Conservation (phyloP, 1,140 invertebrate species). For the Hesperophylax magnus region DNA sequence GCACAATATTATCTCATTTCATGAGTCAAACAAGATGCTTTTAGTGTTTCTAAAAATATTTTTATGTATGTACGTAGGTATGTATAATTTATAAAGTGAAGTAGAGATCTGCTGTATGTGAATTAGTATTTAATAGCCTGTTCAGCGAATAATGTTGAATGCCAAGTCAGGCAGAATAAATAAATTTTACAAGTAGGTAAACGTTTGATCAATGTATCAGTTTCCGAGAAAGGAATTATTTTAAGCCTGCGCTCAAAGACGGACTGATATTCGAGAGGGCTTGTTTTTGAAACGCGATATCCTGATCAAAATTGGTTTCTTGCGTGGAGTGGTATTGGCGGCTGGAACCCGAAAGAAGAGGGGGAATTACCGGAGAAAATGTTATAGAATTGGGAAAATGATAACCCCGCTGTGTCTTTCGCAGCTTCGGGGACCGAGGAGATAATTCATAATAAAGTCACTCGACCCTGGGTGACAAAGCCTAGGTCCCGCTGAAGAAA, state of each 20-base stretch:
- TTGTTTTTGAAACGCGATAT: conserved; percentile 25
- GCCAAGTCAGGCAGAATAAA: too few species aligned
- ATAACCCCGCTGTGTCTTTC: conserved; percentile 8
- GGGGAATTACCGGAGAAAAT: too few species aligned
- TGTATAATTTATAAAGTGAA: too few species aligned
- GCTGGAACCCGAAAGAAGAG: background rate
- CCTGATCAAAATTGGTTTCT: conserved; percentile 13
- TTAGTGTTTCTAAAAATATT: too few species aligned
- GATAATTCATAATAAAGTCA: conserved; percentile 42
- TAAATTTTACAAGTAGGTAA: too few species aligned
- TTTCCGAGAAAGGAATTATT: background rate
- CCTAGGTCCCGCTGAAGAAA: background rate
- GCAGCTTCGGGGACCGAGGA: conserved; percentile 8
- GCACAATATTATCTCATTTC: too few species aligned
- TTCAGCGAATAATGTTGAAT: too few species aligned
- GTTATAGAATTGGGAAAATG: background rate
- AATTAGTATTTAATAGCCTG: too few species aligned
- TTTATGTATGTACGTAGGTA: too few species aligned
- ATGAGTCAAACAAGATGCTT: too few species aligned
- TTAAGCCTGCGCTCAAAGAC: background rate
- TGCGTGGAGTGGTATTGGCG: background rate
- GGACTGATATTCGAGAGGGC: conserved; percentile 11
- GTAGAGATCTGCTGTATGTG: too few species aligned
- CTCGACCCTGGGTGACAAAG: background rate
- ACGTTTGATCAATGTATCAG: background rate